phyloP scores from a whole-genome alignment of 1,140 invertebrate genomes.

The Zeugodacus cucurbitae region DNA sequence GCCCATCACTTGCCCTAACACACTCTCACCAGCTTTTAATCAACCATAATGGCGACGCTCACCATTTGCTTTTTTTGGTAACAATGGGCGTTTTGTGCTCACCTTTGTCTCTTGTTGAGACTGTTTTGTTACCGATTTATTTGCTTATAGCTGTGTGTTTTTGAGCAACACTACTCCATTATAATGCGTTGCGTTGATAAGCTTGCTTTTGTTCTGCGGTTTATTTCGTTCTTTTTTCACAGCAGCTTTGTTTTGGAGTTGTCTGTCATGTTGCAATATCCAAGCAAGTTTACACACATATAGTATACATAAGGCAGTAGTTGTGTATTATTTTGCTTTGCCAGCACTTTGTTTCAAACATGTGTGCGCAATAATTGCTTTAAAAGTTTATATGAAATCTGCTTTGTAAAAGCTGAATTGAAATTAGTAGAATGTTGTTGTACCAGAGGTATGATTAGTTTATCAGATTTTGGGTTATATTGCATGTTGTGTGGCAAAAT shows the following conservation, averaged over 20 bases:
- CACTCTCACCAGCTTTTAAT: not conserved
- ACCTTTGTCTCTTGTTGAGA: not conserved
- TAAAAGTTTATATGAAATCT: not conserved
- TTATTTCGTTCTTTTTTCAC: not conserved
- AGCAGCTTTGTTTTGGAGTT: not conserved
- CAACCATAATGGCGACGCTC: not conserved
- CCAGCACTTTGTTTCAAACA: not conserved
- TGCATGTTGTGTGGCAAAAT: not conserved
- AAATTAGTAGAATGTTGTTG: not conserved
- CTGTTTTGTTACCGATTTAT: not conserved
- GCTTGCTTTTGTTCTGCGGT: not conserved
- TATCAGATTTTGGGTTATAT: not conserved
- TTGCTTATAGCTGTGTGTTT: too few species aligned
- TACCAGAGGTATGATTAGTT: not conserved
- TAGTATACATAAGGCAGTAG: not conserved
- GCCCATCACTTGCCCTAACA: not conserved
- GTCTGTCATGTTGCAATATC: not conserved
- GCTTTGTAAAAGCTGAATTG: not conserved
- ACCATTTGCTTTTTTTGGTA: not conserved
- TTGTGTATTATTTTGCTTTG: not conserved
- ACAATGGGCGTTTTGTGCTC: not conserved
- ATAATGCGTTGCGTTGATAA: too few species aligned
- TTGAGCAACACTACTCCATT: not conserved
- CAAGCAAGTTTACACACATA: not conserved
- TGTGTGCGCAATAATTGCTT: not conserved